phyloP scores from a whole-genome alignment of 2,113 vertebrate genomes.

The Rhadina sibilatrix region DNA sequence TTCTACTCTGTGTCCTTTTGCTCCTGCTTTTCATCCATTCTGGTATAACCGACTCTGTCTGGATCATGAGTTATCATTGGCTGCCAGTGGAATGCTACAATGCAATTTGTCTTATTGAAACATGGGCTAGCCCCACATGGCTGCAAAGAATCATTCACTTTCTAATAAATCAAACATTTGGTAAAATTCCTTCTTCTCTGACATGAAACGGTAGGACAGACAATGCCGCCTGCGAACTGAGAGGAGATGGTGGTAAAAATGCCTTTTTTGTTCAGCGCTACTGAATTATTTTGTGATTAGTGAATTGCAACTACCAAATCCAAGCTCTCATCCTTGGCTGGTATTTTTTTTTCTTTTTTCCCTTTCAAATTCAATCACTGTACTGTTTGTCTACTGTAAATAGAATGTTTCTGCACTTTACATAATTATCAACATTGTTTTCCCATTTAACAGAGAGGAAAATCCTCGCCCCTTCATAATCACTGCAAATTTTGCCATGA shows the following conservation, averaged over 20 bases:
- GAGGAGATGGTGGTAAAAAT: conserved; percentile 75
- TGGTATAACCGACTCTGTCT: conserved; percentile 92
- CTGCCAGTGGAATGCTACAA: conserved; percentile 86
- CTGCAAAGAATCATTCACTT: conserved; percentile 92
- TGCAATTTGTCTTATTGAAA: conserved; percentile 96
- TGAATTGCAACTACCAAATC: conserved; percentile 25
- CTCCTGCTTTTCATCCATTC: conserved; percentile 92
- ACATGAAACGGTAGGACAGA: conserved; percentile 76
- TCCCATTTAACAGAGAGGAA: conserved; percentile 20
- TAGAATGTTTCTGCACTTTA: conserved; percentile 29
- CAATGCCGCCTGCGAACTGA: conserved; percentile 77
- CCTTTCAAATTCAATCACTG: conserved; percentile 41
- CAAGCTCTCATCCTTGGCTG: conserved; percentile 12
- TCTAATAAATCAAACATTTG: conserved; percentile 91
- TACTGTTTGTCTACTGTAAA: conserved; percentile 55
- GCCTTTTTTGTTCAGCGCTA: conserved; percentile 5
- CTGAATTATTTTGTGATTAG: conserved; percentile 14
- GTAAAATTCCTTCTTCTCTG: conserved; percentile 78
- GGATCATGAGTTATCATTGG: conserved; percentile 98
- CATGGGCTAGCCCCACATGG: conserved; percentile 84
- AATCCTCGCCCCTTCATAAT: conserved; percentile 16
- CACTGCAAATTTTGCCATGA: conserved; percentile 17
- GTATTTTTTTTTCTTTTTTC: background rate
- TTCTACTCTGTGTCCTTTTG: conserved; percentile 87
- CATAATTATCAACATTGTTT: conserved; percentile 13